A percentile compares a stretch with the other conserved stretches of the same genome.
Evolutionary conservation across 2,797 vertebrate genomes (phyloP).

Genomic region (Alca torda): DNA sequence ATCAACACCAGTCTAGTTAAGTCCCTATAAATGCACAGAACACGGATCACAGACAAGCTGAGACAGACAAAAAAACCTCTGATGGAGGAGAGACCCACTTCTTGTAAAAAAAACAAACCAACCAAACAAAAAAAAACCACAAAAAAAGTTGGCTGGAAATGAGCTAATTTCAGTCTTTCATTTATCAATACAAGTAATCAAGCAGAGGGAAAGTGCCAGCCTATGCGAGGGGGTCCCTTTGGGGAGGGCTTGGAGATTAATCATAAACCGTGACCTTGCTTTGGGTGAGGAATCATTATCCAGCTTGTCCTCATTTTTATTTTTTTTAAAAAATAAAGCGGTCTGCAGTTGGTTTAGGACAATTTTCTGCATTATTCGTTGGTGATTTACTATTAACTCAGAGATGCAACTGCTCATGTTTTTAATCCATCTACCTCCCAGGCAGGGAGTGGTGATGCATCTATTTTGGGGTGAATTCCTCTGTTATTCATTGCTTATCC

Average conservation of each 20-base stretch:
- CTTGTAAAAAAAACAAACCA: accelerated
- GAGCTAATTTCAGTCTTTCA: not conserved
- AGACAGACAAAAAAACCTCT: too few relatives aligned
- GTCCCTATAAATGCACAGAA: not conserved
- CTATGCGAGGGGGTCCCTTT: accelerated
- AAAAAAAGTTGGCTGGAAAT: not conserved
- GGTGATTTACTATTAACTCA: not conserved
- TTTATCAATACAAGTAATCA: not conserved
- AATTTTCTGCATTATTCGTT: not conserved
- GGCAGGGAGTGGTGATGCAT: not conserved
- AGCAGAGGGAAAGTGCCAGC: not conserved
- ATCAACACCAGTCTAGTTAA: not conserved
- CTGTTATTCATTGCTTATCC: not conserved
- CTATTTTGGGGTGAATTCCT: not conserved
- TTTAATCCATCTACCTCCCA: not conserved
- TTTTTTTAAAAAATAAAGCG: not conserved
- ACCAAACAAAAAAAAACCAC: not conserved
- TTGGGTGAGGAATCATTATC: not conserved
- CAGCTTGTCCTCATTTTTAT: not conserved
- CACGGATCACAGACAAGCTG: accelerated
- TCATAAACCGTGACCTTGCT: not conserved
- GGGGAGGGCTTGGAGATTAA: not conserved
- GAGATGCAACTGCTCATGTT: not conserved
- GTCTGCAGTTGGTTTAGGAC: not conserved
- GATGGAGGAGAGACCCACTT: not conserved